phyloP scores from a whole-genome alignment of 2,113 vertebrate genomes.

The Phrynocephalus versicolor region DNA sequence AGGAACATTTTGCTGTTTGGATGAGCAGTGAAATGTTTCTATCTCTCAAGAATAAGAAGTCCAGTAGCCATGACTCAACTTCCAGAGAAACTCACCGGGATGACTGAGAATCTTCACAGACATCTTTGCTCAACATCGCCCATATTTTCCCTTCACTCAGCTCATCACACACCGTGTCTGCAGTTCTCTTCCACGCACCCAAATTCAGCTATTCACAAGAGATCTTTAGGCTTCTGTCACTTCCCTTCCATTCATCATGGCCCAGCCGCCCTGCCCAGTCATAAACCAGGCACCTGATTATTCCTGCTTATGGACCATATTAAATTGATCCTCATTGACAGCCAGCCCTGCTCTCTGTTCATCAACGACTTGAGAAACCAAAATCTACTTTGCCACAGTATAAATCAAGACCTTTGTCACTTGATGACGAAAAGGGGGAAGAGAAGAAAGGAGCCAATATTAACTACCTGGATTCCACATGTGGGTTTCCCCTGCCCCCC shows the following conservation, averaged over 20 bases:
- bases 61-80: too few species aligned
- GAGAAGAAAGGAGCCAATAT: neutral
- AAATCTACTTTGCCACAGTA: slow-evolving; percentile 40
- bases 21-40: too few species aligned
- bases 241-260: slow-evolving; percentile 60
- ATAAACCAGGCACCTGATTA: slow-evolving; percentile 59
- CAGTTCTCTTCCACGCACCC: neutral
- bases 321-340: slow-evolving; percentile 63
- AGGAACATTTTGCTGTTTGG: too few species aligned
- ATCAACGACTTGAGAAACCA: slow-evolving; percentile 48
- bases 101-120: too few species aligned
- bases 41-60: too few species aligned
- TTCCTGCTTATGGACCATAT: slow-evolving; percentile 58
- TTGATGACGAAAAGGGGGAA: slow-evolving; percentile 26
- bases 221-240: slow-evolving; percentile 41
- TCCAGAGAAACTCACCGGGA: too few species aligned
- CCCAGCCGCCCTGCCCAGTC: slow-evolving; percentile 30
- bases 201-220: neutral
- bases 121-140: too few species aligned
- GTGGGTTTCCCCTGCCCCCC: too few species aligned
- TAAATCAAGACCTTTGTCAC: slow-evolving; percentile 44
- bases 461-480: neutral
- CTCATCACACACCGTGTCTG: neutral
- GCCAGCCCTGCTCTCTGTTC: slow-evolving; percentile 50
- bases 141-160: neutral